Evolutionary conservation across 2,113 vertebrate species (phyloP), one percentile per base, ranked within the genome.

Genomic region (Nasalis larvatus): DNA sequence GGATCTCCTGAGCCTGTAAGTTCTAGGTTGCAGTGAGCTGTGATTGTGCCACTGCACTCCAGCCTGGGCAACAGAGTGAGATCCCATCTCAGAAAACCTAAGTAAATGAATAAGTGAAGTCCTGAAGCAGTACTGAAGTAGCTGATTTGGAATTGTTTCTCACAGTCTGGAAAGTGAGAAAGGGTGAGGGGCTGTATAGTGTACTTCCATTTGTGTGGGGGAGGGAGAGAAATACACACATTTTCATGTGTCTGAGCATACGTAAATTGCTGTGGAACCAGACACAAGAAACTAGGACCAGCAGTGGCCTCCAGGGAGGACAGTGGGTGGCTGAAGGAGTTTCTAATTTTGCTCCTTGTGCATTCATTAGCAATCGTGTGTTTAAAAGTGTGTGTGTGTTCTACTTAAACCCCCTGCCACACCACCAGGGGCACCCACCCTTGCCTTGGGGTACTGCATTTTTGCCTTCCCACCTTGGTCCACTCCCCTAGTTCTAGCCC

Each of bases 151-250:
- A 56, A 80, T 69, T 37, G 1, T 5, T 3, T 18, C 69, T 13
- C 63, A 42, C 0, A 49, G 37, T 27, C 0, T 21, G 23, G 40
- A 30, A 45, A 32, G 35, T 0, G 8, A 11, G 18, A 20, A 35
- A 56, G 76, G 8, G 32, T 1, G 13, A 20, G 42, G 35, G 18
- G 10, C 5, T 1, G 2, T 32, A 4, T 10, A 23, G 21, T 3
- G 25, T 10, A 27, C 63, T 32, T 45, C 66, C 23, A 4, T 3
- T 5, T 45, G 37, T 8, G 0, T 6, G 1, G 8, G 10, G 30
- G 8, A 0, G 37, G 78, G 12, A 40, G 7, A 23, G 37, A 2
- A 66, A 45, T 1, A 12, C 0, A 37, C 1, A 4, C 9, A 0
- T 17, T 56, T 11, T 27, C 52, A 11, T 11, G 6, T 0, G 1